Base-by-base conservation (phyloP, 2,113 vertebrate genomes). In the Gobius niger region DNA sequence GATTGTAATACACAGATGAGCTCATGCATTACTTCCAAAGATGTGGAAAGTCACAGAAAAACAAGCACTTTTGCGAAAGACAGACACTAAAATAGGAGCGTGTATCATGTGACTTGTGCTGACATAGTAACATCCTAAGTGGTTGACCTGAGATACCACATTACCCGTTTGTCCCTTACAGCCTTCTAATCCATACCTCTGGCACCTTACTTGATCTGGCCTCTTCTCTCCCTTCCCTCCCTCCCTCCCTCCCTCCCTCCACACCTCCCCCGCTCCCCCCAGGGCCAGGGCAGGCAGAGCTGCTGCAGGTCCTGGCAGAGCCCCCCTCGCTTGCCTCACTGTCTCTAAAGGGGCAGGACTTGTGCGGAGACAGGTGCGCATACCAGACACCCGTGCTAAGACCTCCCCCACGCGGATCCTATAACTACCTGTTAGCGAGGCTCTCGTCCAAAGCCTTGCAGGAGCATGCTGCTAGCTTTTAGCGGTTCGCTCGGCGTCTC, bases 351-450 rank as follows among this genome's bases (percentile, higher is more conserved):
- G 78, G 79, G 78, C 52, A 79, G 73, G 78, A 64, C 72, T 75
- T 81, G 76, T 78, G 59, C 68, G 75, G 76, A 82, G 90, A 89
- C 91, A 92, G 92, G 92, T 93, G 91, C 91, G 90, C 91, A 91
- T 91, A 90, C 91, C 90, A 91, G 89, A 89, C 85, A 80, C 87
- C 63, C 76, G 73, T 62, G 52, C 75, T 78, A 82, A 83, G 73
- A 75, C 73, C 80, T 53, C 56, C 5, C 16, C 78, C 77, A 73
- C 67, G 47, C 11, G 12, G 67, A 81, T 86, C 81, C 77, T 54
- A 65, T 85, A 81, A 81, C 82, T 83, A 88, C 87, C 77, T 85
- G 75, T 78, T 77, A 75, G 72, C 34, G 12, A 75, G 67, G 72
- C 82, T 67, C 52, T 13, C 24, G 9, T 80, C 85, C 87, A 54